These are phyloP conservation scores for Chloebia gouldiae DNA, from an alignment of 2,113 vertebrate genomes.

Conservation along the genomic window DNA sequence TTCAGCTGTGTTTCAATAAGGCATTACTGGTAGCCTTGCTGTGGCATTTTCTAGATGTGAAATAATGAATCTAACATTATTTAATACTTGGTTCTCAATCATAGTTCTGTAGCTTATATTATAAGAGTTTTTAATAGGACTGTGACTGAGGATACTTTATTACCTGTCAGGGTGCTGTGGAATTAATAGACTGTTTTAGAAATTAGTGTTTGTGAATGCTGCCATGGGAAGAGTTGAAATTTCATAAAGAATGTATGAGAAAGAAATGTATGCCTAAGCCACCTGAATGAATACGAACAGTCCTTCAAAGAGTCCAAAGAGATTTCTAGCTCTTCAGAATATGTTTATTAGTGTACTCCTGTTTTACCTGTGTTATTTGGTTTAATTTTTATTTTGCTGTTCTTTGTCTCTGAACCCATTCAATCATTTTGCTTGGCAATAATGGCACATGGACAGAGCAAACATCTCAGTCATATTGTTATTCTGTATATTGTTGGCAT, in stretches of 20 bases:
- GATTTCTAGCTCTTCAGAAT: not conserved
- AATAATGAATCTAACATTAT: not conserved
- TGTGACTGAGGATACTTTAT: not conserved
- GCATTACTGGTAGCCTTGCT: not conserved
- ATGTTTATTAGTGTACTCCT: not conserved
- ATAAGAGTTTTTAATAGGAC: not conserved
- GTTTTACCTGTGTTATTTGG: not conserved
- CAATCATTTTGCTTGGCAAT: not conserved
- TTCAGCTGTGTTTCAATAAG: not conserved
- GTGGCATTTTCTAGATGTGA: not conserved
- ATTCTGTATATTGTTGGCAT: not conserved
- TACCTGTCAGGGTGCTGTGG: not conserved
- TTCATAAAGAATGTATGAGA: not conserved
- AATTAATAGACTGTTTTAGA: not conserved
- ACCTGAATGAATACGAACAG: not conserved
- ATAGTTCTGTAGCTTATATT: not conserved
- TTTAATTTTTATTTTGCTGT: not conserved
- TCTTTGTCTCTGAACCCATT: not conserved
- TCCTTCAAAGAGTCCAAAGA: not conserved
- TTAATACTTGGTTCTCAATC: not conserved
- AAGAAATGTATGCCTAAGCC: not conserved
- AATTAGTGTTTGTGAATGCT: not conserved
- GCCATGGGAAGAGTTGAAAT: not conserved
- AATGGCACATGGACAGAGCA: not conserved
- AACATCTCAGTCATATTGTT: not conserved